A percentile compares a stretch with the other conserved stretches of the same genome.
Evolutionary conservation across 2,113 vertebrate genomes (phyloP).

Genomic region (Podilymbus podiceps): DNA sequence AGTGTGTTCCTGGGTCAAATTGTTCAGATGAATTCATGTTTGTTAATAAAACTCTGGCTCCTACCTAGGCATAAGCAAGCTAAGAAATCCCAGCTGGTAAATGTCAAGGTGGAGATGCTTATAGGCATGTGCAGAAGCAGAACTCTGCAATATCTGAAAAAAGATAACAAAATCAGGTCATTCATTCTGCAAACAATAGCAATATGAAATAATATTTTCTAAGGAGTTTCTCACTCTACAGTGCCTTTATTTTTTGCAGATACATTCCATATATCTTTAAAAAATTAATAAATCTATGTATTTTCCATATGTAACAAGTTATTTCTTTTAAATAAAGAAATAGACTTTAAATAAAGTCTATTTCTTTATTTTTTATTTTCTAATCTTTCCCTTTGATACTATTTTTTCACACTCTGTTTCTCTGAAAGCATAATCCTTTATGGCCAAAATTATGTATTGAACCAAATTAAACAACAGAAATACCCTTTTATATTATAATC

Average conservation of each 20-base stretch:
- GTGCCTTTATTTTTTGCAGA: background rate
- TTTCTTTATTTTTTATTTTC: background rate
- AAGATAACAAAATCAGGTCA: rapidly evolving
- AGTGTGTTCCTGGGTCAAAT: background rate
- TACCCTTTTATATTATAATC: background rate
- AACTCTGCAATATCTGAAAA: background rate
- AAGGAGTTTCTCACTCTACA: background rate
- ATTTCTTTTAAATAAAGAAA: too few species aligned
- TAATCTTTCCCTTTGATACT: background rate
- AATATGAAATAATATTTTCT: background rate
- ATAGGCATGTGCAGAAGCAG: background rate
- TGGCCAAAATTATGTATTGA: background rate
- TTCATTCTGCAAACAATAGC: background rate
- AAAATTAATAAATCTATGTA: background rate
- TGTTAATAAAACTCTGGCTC: background rate
- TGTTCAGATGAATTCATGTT: background rate
- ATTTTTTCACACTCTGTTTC: background rate
- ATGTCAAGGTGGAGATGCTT: background rate
- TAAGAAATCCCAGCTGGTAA: background rate
- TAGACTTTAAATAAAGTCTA: too few species aligned
- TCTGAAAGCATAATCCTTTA: background rate
- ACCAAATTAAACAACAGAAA: background rate
- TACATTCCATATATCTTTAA: background rate
- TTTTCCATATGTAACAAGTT: background rate
- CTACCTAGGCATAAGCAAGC: background rate